These are phyloP conservation scores for Oedothorax gibbosus DNA, from an alignment of 1,140 invertebrate genomes.

Conservation along the genomic window DNA sequence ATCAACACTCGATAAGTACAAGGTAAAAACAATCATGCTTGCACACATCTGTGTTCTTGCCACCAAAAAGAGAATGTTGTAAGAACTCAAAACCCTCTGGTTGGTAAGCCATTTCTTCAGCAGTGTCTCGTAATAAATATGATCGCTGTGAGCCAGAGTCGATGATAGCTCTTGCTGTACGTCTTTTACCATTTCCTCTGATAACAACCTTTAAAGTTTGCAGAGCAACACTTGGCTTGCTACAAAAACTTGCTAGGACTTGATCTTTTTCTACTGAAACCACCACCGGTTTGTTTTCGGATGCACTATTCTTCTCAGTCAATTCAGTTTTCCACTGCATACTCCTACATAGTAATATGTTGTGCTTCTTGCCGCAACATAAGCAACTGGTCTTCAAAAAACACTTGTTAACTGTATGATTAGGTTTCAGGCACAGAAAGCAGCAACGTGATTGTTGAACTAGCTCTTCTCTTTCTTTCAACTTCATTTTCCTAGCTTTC, in stretches of 20 bases:
- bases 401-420: too few relatives aligned
- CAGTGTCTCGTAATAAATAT: background rate
- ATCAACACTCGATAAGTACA: background rate
- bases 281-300: too few relatives aligned
- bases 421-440: too few relatives aligned
- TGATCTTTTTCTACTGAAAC: background rate
- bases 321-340: too few relatives aligned
- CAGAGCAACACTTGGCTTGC: background rate
- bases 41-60: background rate
- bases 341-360: too few relatives aligned
- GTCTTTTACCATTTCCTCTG: background rate
- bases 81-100: background rate
- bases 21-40: background rate
- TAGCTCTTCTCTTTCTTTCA: too few relatives aligned
- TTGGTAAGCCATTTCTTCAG: slow-evolving; percentile 13
- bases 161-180: background rate
- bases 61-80: slow-evolving; percentile 10
- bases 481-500: too few relatives aligned
- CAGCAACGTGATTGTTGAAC: too few relatives aligned
- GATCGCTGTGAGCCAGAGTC: slow-evolving; percentile 14
- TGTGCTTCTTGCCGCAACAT: too few relatives aligned
- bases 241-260: background rate
- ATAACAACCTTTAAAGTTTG: background rate
- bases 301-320: too few relatives aligned
- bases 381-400: too few relatives aligned